Evolutionary conservation across 2,888 invertebrate genomes (phyloP).

Genomic region (Ennomos quercinarius): DNA sequence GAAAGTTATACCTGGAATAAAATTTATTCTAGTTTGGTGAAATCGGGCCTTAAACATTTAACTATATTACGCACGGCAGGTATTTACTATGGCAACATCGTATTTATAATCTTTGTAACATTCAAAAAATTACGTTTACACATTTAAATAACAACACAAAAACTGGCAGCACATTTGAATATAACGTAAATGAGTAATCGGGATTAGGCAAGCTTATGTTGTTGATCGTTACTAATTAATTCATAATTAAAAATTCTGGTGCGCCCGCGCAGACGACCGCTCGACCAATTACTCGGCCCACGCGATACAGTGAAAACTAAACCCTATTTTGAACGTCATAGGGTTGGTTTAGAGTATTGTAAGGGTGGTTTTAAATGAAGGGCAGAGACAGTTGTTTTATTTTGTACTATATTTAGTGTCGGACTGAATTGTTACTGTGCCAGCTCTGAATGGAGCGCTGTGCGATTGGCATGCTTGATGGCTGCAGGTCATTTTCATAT

Average conservation of each 20-base stretch:
- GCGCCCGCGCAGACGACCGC: conserved; percentile 76
- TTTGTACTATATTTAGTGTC: conserved; percentile 84
- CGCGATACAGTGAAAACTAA: conserved; percentile 59
- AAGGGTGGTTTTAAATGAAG: conserved; percentile 72
- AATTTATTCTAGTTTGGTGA: no score
- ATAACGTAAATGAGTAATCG: conserved; percentile 58
- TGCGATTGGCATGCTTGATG: conserved; percentile 68
- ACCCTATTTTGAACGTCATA: conserved; percentile 60
- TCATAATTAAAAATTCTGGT: conserved; percentile 85
- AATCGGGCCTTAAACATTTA: no score
- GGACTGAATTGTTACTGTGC: conserved; percentile 83
- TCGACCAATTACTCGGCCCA: conserved; percentile 75
- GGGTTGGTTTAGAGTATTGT: conserved; percentile 59
- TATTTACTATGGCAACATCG: not conserved
- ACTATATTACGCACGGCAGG: not conserved
- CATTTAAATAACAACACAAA: not conserved
- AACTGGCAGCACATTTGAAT: conserved; percentile 41
- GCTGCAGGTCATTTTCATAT: conserved; percentile 44
- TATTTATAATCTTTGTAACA: no score
- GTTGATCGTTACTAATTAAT: conserved; percentile 83
- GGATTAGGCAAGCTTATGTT: conserved; percentile 77
- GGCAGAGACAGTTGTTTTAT: conserved; percentile 85
- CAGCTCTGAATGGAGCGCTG: conserved; percentile 69
- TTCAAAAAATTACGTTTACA: not conserved
- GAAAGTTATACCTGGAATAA: no score